A percentile compares a stretch with the other conserved stretches of the same genome.
phyloP scores from a whole-genome alignment of 1,140 invertebrate genomes.

The Drosophila burlai region DNA sequence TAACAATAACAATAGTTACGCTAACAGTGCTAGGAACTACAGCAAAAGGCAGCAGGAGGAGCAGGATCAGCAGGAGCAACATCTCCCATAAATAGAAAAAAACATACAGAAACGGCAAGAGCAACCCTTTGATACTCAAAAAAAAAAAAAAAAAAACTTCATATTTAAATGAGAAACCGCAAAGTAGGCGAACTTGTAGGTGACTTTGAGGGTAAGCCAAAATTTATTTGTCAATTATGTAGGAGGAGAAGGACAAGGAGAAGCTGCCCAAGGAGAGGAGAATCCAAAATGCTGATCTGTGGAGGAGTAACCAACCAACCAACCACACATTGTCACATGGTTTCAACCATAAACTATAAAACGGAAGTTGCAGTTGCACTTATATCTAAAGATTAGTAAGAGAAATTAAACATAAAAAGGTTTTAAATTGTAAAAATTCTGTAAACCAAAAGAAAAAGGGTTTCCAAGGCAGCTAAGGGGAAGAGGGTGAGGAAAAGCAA shows the following conservation, averaged over 20 bases:
- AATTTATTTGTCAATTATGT: constrained; percentile 79
- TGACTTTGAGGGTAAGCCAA: constrained; percentile 79
- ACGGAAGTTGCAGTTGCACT: constrained; percentile 61
- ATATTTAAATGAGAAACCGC: constrained; percentile 23
- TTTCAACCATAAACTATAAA: constrained; percentile 64
- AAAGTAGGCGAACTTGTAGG: constrained; percentile 54
- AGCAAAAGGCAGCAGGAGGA: constrained; percentile 56
- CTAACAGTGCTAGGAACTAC: constrained; percentile 62
- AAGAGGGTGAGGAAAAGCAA: constrained; percentile 24
- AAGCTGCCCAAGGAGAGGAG: constrained; percentile 15
- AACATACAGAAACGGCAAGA: constrained; percentile 17
- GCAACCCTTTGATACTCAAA: constrained; percentile 78
- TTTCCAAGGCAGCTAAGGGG: constrained; percentile 62
- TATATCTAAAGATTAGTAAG: constrained; percentile 26
- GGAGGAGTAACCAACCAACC: constrained; percentile 2
- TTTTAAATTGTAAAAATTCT: constrained; percentile 32
- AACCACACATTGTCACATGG: constrained; percentile 56
- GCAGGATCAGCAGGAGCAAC: constrained; percentile 4
- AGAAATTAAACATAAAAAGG: constrained; percentile 35
- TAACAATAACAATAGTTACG: constrained; percentile 45
- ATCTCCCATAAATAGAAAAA: constrained; percentile 11
- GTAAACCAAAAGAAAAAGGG: constrained; percentile 39
- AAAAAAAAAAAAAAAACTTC: constrained; percentile 30
- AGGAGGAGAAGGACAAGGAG: constrained; percentile 23
- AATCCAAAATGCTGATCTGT: constrained; percentile 58